These are phyloP conservation scores for Heliconius hewitsoni DNA, from an alignment of 1,140 invertebrate genomes.

Conservation along the genomic window DNA sequence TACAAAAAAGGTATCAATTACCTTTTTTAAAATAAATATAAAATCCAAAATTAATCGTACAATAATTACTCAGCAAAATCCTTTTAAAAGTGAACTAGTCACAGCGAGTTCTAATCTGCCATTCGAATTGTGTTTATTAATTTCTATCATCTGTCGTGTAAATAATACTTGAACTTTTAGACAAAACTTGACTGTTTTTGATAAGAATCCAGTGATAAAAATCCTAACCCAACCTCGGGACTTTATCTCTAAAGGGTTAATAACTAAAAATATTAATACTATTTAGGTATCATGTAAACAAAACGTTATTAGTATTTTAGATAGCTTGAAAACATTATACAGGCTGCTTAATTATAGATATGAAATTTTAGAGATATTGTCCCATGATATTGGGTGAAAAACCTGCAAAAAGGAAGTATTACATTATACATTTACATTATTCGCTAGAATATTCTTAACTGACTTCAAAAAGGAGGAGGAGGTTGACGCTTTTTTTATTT, in stretches of 20 bases:
- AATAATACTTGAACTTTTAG: background rate
- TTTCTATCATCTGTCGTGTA: background rate
- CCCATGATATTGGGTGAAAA: no score
- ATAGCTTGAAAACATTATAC: no score
- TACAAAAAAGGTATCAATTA: background rate
- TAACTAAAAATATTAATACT: background rate
- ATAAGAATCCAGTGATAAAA: background rate
- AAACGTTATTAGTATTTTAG: background rate
- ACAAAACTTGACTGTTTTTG: background rate
- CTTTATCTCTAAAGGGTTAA: background rate
- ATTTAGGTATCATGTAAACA: background rate
- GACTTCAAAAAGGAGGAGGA: no score
- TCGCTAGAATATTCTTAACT: no score
- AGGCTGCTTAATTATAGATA: background rate
- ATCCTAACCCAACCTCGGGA: background rate
- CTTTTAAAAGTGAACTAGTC: background rate
- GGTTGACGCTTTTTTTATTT: no score
- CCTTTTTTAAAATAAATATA: background rate
- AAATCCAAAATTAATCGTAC: no score
- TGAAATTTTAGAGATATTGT: no score
- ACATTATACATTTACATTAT: no score
- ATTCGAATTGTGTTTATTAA: background rate
- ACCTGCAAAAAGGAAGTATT: no score
- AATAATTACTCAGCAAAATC: no score
- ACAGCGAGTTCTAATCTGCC: background rate